Percentiles rank a stretch among this genome's conserved stretches.
phyloP scores from a whole-genome alignment of 1,140 invertebrate species.

The Diprion similis region DNA sequence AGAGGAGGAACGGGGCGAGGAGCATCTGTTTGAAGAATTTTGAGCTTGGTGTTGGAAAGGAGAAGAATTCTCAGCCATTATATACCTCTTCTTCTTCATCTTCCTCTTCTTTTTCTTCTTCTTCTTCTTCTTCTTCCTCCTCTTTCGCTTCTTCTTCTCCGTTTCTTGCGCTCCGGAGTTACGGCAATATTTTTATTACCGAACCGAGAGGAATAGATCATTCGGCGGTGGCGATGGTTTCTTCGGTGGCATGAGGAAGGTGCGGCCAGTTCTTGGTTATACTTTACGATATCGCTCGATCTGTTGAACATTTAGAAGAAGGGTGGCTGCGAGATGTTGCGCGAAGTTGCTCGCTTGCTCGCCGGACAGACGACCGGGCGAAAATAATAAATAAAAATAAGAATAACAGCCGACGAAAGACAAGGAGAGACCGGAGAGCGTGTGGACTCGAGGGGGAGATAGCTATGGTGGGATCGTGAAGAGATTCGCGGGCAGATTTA shows the following conservation, averaged over 20 bases:
- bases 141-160: conserved; percentile 8
- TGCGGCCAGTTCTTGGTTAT: too few species aligned
- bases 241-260: too few species aligned
- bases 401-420: conserved; percentile 14
- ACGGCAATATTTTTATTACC: too few species aligned
- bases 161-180: neutral
- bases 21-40: neutral
- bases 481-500: conserved; percentile 55
- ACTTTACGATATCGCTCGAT: too few species aligned
- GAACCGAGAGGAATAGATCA: too few species aligned
- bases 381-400: conserved; percentile 22
- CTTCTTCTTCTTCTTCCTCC: neutral
- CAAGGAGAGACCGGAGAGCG: neutral
- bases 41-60: neutral
- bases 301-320: too few species aligned
- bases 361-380: conserved; percentile 20
- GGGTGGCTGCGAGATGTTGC: too few species aligned
- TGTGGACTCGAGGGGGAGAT: conserved; percentile 21
- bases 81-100: too few species aligned
- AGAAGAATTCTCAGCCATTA: neutral
- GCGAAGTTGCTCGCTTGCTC: conserved; percentile 27
- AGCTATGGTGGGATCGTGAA: conserved; percentile 43
- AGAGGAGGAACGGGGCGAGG: neutral
- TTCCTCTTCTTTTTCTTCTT: too few species aligned
- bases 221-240: too few species aligned